Evolutionary conservation across 2,797 vertebrate genomes (phyloP).

Genomic region (Mycteria americana): DNA sequence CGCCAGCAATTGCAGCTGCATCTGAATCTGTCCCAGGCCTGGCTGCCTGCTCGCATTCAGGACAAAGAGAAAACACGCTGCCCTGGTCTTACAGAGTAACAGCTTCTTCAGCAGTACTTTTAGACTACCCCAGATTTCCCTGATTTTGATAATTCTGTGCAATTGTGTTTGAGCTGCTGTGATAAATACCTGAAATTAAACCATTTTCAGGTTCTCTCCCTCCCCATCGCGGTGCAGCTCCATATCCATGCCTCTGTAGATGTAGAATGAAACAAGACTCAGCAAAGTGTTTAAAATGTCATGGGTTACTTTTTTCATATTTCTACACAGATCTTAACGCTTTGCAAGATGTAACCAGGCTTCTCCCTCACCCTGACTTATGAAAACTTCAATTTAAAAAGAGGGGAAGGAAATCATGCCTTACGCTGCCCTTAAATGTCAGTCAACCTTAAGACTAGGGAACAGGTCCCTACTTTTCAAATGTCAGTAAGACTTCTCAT

Average conservation of each 20-base stretch:
- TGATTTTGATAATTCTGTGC: slow-evolving; percentile 20
- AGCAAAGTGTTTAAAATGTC: slow-evolving; percentile 76
- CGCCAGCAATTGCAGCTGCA: not conserved
- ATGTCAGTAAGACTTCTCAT: slow-evolving; percentile 80
- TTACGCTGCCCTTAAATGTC: slow-evolving; percentile 75
- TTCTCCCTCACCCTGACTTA: slow-evolving; percentile 67
- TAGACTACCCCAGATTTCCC: not conserved
- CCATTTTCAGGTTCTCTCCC: slow-evolving; percentile 15
- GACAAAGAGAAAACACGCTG: not conserved
- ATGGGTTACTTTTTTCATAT: slow-evolving; percentile 69
- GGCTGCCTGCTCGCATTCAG: not conserved
- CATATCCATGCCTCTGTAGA: not conserved
- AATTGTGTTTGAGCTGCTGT: slow-evolving; percentile 32
- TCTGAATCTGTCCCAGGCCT: not conserved
- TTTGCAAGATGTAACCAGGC: slow-evolving; percentile 71
- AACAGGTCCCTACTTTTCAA: slow-evolving; percentile 76
- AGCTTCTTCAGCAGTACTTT: not conserved
- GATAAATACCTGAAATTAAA: slow-evolving; percentile 55
- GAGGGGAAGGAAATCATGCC: slow-evolving; percentile 53
- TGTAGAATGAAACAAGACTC: slow-evolving; percentile 37
- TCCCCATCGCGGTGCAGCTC: not conserved
- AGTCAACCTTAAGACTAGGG: slow-evolving; percentile 72
- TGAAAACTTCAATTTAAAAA: slow-evolving; percentile 75
- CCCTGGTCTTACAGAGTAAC: not conserved
- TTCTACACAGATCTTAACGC: slow-evolving; percentile 69